These are phyloP conservation scores for Sabatieria punctata DNA, from an alignment of 2,888 invertebrate species.

Conservation along the genomic window DNA sequence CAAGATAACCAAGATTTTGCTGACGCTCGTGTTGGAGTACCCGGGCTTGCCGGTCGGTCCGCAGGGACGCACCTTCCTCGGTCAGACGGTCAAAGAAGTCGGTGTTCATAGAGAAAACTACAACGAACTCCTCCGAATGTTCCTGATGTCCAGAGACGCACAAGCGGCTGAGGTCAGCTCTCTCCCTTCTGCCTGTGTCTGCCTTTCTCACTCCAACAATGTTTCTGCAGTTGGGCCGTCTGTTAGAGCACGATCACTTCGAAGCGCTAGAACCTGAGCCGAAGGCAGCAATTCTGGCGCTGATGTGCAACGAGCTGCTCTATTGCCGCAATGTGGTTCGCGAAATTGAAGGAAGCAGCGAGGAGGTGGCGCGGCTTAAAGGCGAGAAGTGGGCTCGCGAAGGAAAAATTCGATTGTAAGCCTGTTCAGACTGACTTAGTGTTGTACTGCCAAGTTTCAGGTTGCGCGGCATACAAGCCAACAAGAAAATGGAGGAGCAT, in stretches of 20 bases:
- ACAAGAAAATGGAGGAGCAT: constrained; percentile 9
- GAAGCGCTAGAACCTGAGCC: constrained; percentile 63
- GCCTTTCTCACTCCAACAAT: neutral
- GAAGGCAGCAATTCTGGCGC: constrained; percentile 72
- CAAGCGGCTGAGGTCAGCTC: constrained; percentile 4
- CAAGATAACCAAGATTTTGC: constrained; percentile 29
- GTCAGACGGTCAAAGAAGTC: constrained; percentile 61
- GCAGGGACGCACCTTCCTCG: constrained; percentile 50
- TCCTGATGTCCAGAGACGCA: constrained; percentile 39
- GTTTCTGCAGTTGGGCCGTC: constrained; percentile 43
- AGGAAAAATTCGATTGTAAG: constrained; percentile 73
- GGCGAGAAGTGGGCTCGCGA: constrained; percentile 83
- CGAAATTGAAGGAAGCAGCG: constrained; percentile 72
- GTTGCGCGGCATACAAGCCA: constrained; percentile 10
- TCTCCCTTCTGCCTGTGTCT: neutral
- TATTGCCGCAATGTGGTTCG: constrained; percentile 70
- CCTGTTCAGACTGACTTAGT: too few species aligned
- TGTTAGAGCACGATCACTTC: constrained; percentile 64
- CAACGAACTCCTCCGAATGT: constrained; percentile 75
- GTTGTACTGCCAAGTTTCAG: too few species aligned
- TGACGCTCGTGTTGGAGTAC: constrained; percentile 34
- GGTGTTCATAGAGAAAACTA: constrained; percentile 78
- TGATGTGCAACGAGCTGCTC: constrained; percentile 79
- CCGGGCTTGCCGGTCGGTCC: constrained; percentile 33
- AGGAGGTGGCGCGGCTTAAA: constrained; percentile 63